A percentile compares a stretch with the other conserved stretches of the same genome.
These are phyloP conservation scores for Phrynocephalus forsythii DNA, from an alignment of 2,797 vertebrate genomes.

Conservation along the genomic window DNA sequence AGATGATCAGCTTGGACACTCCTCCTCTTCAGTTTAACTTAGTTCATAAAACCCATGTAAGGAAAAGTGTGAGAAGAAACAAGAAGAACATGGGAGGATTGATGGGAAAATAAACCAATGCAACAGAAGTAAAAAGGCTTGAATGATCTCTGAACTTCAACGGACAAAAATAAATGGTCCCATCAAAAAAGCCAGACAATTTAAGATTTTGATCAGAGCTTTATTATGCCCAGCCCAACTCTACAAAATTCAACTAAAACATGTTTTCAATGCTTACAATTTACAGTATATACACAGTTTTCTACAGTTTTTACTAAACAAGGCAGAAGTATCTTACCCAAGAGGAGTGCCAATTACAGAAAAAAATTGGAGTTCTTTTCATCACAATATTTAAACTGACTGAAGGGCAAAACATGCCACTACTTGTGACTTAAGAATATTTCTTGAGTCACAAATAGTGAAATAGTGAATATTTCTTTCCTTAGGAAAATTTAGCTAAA, in stretches of 20 bases:
- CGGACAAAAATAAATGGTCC: constrained; percentile 35
- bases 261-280: constrained; percentile 44
- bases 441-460: too few relatives aligned
- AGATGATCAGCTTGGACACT: too few relatives aligned
- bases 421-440: not conserved
- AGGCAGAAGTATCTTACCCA: constrained; percentile 47
- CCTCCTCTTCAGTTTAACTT: too few relatives aligned
- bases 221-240: constrained; percentile 69
- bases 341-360: constrained; percentile 61
- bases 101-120: not conserved
- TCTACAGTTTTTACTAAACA: constrained; percentile 50
- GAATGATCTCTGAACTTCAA: not conserved
- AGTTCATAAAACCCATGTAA: too few relatives aligned
- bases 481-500: not conserved
- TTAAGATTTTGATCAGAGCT: constrained; percentile 55
- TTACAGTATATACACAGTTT: constrained; percentile 64
- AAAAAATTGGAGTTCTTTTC: constrained; percentile 5
- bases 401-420: not conserved
- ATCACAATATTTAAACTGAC: not conserved
- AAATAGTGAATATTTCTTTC: too few relatives aligned
- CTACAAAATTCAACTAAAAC: constrained; percentile 64
- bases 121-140: not conserved
- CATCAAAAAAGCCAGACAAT: constrained; percentile 21
- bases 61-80: not conserved
- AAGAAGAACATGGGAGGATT: not conserved